Evolutionary conservation across 2,888 invertebrate genomes (phyloP), one percentile per base, ranked within the genome.

Genomic region (Mesochorus sp.): DNA sequence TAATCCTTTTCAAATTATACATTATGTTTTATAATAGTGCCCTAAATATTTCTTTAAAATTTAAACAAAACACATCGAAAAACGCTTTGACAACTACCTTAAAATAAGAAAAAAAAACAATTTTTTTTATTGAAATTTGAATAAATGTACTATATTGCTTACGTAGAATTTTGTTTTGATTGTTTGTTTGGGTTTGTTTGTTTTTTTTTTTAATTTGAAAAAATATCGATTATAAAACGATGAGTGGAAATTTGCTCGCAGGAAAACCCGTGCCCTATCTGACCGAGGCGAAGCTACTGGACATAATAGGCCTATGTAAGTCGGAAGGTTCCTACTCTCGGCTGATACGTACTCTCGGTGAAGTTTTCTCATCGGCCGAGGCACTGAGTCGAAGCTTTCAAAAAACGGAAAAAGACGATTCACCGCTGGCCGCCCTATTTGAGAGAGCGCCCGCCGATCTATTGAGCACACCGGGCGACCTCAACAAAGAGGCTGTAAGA

Each of bases 251-350:
- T 61, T 78, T 78, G 66, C 12, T 70, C 57, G 55, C 84, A 91
- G 91, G 86, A 66, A 91, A 91, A 83, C 87, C 88, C 86, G 91
- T 92, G 81, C 92, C 92, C 73, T 93, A 92, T 84, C 91, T 97
- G 80, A 96, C 96, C 55, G 97, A 97, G 91, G 94, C 95, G 79
- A 94, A 94, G 79, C 92, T 98, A 64, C 93, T 94, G 85, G 93
- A 95, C 82, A 93, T 97, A 76, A 95, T 97, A 83, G 94, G 95
- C 80, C 94, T 94, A 84, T 97, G 97, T 88, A 93, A 95, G 86
- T 92, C 93, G 78, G 93, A 93, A 44, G 93, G 95, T 81, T 93
- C 93, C 70, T 96, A 95, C 86, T 94, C 95, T 51, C 93, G 94
- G 6, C 91, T 98, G 49, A 95, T 96, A 79, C 93, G 95, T 70